Conservation (phyloP, 2,888 invertebrate species). For the Slavum lentiscoides region DNA sequence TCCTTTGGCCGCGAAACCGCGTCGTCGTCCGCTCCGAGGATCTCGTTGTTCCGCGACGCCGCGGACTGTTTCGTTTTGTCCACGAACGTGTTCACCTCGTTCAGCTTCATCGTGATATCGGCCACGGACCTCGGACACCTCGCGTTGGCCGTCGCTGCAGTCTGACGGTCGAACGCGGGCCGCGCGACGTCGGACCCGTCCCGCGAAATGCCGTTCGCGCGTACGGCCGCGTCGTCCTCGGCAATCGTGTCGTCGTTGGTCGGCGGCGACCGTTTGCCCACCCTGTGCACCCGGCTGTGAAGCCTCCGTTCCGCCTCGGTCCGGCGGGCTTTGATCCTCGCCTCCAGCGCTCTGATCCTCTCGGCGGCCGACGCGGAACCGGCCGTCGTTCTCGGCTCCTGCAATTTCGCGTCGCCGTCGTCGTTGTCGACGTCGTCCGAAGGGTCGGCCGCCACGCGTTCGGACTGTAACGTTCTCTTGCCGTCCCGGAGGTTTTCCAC, state of each 20-base stretch:
- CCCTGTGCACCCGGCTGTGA: background rate
- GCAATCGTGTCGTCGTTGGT: background rate
- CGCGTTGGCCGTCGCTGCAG: background rate
- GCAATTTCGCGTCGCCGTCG: background rate
- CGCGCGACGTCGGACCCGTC: background rate
- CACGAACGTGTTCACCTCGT: constrained; percentile 39
- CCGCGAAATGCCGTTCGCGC: background rate
- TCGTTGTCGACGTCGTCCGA: background rate
- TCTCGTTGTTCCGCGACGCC: constrained; percentile 20
- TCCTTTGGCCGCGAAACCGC: background rate
- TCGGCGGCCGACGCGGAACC: background rate
- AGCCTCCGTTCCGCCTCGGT: constrained; percentile 27
- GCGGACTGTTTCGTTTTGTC: background rate
- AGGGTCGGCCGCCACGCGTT: constrained; percentile 1
- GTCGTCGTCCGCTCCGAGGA: background rate
- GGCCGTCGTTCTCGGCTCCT: too few relatives aligned
- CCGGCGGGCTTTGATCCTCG: background rate
- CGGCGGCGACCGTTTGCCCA: constrained; percentile 17
- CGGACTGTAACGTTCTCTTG: constrained; percentile 9
- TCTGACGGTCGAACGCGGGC: too few relatives aligned
- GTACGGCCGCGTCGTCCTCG: constrained; percentile 20
- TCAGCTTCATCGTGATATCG: constrained; percentile 41
- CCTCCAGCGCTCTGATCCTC: constrained; percentile 30
- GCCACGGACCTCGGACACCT: constrained; percentile 32
- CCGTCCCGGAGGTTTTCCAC: constrained; percentile 19